These are phyloP conservation scores for Paramisgurnus dabryanus DNA, from an alignment of 2,113 vertebrate species.

Conservation along the genomic window DNA sequence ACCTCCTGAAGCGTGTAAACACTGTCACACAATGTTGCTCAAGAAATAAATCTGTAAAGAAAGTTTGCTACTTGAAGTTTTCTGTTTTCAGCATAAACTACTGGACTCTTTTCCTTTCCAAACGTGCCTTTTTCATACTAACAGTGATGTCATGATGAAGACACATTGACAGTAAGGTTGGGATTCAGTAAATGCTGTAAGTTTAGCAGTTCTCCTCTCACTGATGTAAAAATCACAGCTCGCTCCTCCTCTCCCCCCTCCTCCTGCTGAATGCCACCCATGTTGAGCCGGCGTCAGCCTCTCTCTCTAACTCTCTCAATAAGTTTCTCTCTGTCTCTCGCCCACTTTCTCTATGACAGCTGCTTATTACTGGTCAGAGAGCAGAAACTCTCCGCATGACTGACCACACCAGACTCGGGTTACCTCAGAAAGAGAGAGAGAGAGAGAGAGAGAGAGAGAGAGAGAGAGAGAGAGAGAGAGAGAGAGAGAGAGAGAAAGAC, in stretches of 20 bases:
- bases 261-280: slow-evolving; percentile 77
- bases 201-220: slow-evolving; percentile 18
- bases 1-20: too few species aligned
- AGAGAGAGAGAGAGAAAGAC: slow-evolving; percentile 27
- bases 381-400: slow-evolving; percentile 78
- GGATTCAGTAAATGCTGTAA: background rate
- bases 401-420: slow-evolving; percentile 73
- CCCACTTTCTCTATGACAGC: slow-evolving; percentile 72
- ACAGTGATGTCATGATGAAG: background rate
- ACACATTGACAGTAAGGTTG: background rate
- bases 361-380: slow-evolving; percentile 81
- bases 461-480: slow-evolving; percentile 46
- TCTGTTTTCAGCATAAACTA: too few species aligned
- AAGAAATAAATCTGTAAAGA: too few species aligned
- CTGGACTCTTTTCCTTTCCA: too few species aligned
- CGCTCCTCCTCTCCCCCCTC: slow-evolving; percentile 57
- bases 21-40: too few species aligned
- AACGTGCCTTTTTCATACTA: too few species aligned
- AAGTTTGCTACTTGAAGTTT: too few species aligned
- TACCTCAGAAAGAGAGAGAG: slow-evolving; percentile 65
- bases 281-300: slow-evolving; percentile 78
- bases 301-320: slow-evolving; percentile 58
- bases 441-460: slow-evolving; percentile 60
- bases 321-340: slow-evolving; percentile 32
- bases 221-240: slow-evolving; percentile 67